These are phyloP conservation scores for Smittia sp. DNA, from an alignment of 2,888 invertebrate genomes.

Conservation along the genomic window DNA sequence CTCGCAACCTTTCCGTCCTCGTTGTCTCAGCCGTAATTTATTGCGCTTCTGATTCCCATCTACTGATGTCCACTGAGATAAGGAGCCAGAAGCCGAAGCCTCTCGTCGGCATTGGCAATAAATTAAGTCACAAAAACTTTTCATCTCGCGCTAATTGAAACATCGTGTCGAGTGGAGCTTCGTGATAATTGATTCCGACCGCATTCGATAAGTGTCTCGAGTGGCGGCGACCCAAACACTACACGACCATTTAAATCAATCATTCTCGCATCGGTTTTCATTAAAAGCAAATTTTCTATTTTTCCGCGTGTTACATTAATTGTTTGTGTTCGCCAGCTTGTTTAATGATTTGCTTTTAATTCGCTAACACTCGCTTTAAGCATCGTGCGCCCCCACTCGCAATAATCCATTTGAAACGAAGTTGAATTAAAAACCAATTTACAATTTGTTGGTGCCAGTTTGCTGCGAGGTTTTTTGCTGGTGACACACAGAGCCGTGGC, in stretches of 20 bases:
- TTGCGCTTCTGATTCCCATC: constrained; percentile 25
- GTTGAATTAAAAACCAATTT: constrained; percentile 40
- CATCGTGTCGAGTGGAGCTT: neutral
- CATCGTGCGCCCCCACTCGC: neutral
- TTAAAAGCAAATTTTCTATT: constrained; percentile 4
- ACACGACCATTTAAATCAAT: neutral
- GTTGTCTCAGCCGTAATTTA: neutral
- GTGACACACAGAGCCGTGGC: constrained; percentile 40
- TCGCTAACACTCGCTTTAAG: neutral
- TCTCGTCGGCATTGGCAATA: neutral
- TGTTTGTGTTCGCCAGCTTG: constrained; percentile 18
- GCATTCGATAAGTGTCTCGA: neutral
- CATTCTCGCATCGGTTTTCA: neutral
- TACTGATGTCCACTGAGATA: neutral
- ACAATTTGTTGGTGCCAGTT: constrained; percentile 40
- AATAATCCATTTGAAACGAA: constrained; percentile 20
- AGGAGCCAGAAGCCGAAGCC: neutral
- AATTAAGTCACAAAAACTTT: too few species aligned
- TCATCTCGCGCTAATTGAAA: constrained; percentile 9
- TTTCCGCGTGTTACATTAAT: constrained; percentile 14
- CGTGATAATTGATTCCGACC: neutral
- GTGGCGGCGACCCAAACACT: neutral
- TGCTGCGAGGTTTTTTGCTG: constrained; percentile 8
- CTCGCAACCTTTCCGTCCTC: neutral
- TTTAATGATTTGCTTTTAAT: constrained; percentile 25